Evolutionary conservation across 2,113 vertebrate genomes (phyloP), one percentile per base, ranked within the genome.

Genomic region (Sebastes schlegelii): DNA sequence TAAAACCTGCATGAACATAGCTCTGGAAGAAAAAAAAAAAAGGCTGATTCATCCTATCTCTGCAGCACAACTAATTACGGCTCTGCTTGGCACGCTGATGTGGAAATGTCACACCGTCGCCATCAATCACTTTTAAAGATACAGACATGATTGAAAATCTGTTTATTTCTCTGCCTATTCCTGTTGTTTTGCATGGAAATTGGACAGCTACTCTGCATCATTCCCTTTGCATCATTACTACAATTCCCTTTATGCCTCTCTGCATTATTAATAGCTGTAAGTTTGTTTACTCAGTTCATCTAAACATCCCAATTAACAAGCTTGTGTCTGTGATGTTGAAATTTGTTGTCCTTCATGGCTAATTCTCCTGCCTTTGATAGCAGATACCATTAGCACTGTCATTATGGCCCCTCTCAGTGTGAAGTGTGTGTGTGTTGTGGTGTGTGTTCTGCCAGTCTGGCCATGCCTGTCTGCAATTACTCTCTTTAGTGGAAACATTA

Each of bases 341-440:
- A 93, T 86, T 52, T 88, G 88, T 82, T 82, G 80, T 89, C 89
- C 83, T 93, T 91, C 84, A 80, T 83, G 91, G 82, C 87, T 91
- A 91, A 91, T 92, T 92, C 87, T 65, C 65, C 45, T 46, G 66
- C 84, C 89, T 93, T 92, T 93, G 91, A 95, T 92, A 81, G 86
- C 87, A 91, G 80, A 79, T 87, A 79, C 84, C 80, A 91, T 93
- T 92, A 92, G 65, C 84, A n/a, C 58, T 82, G 84, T 88, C 84
- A 91, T 92, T 92, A 93, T 58, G 68, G 70, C 26, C 51, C 83
- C 80, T 90, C 89, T 85, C 85, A 84, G 57, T 58, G 64, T 76
- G 86, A 81, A 83, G 77, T 65, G 62, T 60, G 75, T 70, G 76
- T 80, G 52, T 57, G 57, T 73, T 57, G 60, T 57, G 52, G 55